Conservation (phyloP, 2,797 vertebrate species). For the Gorsachius magnificus region DNA sequence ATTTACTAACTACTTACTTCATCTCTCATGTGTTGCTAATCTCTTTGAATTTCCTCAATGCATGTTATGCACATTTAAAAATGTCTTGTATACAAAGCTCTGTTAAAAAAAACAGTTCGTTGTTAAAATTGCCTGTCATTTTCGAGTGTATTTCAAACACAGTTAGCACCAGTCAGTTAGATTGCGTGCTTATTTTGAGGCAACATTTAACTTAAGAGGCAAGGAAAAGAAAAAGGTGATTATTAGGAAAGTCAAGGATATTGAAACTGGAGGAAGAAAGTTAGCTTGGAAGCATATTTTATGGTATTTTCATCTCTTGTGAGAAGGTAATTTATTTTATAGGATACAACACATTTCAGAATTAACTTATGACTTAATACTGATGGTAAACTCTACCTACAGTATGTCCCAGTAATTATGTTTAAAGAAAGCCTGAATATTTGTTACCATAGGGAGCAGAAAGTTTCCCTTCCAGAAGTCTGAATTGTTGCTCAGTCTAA, state of each 20-base stretch:
- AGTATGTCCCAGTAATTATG: neutral
- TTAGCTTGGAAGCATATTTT: neutral
- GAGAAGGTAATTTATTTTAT: neutral
- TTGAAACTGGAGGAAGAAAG: neutral
- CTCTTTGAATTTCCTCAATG: neutral
- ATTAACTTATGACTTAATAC: neutral
- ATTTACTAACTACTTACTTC: neutral
- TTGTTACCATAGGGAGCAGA: neutral
- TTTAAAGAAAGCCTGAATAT: neutral
- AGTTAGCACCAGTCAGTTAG: neutral
- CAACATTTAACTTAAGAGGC: neutral
- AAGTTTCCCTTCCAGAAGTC: neutral
- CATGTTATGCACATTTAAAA: neutral
- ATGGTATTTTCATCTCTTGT: neutral
- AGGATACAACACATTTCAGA: neutral
- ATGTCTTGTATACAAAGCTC: neutral
- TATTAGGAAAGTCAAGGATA: neutral
- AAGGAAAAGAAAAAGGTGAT: neutral
- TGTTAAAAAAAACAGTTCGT: neutral
- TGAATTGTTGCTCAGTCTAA: neutral
- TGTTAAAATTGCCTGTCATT: neutral
- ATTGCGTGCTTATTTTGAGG: neutral
- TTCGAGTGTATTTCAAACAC: neutral
- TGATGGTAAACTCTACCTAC: neutral
- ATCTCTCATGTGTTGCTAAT: neutral